Evolutionary conservation across 1,140 invertebrate species (phyloP), one percentile per base, ranked within the genome.

Genomic region (Eurytemora carolleeae): DNA sequence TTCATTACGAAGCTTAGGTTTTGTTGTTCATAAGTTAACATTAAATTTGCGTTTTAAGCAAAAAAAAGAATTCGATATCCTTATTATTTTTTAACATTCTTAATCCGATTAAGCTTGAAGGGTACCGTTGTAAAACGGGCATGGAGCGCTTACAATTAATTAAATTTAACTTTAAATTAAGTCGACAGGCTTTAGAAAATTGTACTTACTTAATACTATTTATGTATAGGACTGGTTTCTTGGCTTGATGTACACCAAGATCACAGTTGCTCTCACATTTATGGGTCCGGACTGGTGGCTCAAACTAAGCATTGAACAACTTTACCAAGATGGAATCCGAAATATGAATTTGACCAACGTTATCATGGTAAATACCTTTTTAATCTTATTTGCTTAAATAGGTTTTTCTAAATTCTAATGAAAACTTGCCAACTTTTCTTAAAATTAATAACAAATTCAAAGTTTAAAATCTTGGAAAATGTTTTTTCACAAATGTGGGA

Each of bases 231-330:
- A 96, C 73, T 98, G 91, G 92, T 91, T 91, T 0, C 75, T 97
- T 2, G 94, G 95, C 15, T 88, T 98, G 3, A 75, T 98, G 0
- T 95, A 97, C 70, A 94, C 91, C 1, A 98, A 98, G 76, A 97
- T 98, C 63, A 85, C 92, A n/a, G 93, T 89, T 67, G 94, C 90
- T 1, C 74, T 95, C 1, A 91, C 88, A 0, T 86, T 98, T 79
- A 97, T 98, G 89, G 91, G 91, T 0, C 94, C 93, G 0, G 91
- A 97, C 70, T 97, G 92, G 85, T 82, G 83, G 70, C 74, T 98
- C 59, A 84, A 91, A 55, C 75, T 84, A 2, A 86, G 87, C 1
- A 84, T 98, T 54, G 94, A 98, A 71, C 66, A 80, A 77, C 73
- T 83, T 19, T 83, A 82, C 68, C 76, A 80, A 63, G 90, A 96